A percentile compares a stretch with the other conserved stretches of the same genome.
These are phyloP conservation scores for Poecile montanus DNA, from an alignment of 2,797 vertebrate species.

Conservation along the genomic window DNA sequence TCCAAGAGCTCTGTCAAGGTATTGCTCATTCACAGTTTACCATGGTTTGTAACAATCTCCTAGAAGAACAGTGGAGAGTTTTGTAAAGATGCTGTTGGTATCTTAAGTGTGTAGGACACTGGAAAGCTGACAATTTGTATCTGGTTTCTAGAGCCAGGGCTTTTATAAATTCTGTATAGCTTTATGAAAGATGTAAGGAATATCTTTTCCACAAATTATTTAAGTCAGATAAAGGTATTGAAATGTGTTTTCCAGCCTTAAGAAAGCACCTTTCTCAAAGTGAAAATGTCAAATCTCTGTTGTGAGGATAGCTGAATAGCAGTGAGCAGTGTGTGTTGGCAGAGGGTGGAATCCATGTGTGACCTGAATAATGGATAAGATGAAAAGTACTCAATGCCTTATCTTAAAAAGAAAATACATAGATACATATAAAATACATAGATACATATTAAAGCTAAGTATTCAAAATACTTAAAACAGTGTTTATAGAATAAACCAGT, in stretches of 20 bases:
- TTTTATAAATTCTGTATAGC: background rate
- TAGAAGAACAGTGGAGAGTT: background rate
- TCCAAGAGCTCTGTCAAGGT: constrained; percentile 52
- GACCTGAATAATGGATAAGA: background rate
- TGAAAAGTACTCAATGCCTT: background rate
- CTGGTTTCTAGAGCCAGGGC: background rate
- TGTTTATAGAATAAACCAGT: background rate
- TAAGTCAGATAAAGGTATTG: background rate
- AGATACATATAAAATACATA: background rate
- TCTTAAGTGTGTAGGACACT: background rate
- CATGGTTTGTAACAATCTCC: background rate
- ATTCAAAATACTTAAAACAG: background rate
- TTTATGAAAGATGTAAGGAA: background rate
- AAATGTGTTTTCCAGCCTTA: background rate
- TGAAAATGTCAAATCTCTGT: background rate
- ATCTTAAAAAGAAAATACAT: background rate
- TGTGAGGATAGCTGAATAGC: background rate
- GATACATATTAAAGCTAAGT: background rate
- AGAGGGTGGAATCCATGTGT: background rate
- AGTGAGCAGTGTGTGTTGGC: background rate
- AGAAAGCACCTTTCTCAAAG: background rate
- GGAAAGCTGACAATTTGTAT: background rate
- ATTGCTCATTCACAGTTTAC: background rate
- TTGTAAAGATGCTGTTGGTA: background rate
- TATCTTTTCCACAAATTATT: background rate